Conservation (phyloP, 2,888 invertebrate genomes). For the Acanthosoma haemorrhoidale region DNA sequence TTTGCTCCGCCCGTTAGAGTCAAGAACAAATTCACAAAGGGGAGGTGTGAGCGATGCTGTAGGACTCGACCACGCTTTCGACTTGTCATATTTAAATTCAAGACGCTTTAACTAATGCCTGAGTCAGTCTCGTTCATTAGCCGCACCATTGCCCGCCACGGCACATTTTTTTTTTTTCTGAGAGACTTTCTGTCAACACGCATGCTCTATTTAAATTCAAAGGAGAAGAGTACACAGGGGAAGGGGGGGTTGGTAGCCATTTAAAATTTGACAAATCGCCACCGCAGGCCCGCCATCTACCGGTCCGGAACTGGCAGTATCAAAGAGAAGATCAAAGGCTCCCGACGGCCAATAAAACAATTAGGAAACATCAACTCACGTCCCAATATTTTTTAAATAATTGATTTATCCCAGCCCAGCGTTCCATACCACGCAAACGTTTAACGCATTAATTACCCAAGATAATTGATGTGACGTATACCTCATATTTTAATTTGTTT, state of each 20-base stretch:
- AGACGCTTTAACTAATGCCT: background rate
- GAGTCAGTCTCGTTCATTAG: background rate
- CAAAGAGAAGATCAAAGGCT: background rate
- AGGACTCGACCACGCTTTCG: background rate
- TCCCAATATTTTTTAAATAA: background rate
- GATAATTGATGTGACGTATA: background rate
- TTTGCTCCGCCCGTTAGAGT: too few species aligned
- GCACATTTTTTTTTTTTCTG: background rate
- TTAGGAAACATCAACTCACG: background rate
- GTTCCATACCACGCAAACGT: background rate
- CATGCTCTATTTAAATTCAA: slow-evolving; percentile 13
- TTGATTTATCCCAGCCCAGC: slow-evolving; percentile 10
- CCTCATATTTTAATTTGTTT: slow-evolving; percentile 3
- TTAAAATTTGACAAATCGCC: slow-evolving; percentile 21
- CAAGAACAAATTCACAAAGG: background rate
- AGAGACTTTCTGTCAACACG: background rate
- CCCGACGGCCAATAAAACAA: background rate
- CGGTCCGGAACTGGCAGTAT: background rate
- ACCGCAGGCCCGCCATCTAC: too few species aligned
- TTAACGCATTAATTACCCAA: background rate
- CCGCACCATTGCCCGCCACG: background rate
- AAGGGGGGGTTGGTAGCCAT: background rate
- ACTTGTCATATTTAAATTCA: slow-evolving; percentile 10
- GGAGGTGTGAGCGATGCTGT: background rate
- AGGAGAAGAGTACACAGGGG: too few species aligned